Evolutionary conservation across 2,888 invertebrate genomes (phyloP).

Genomic region (Notodonta ziczac): DNA sequence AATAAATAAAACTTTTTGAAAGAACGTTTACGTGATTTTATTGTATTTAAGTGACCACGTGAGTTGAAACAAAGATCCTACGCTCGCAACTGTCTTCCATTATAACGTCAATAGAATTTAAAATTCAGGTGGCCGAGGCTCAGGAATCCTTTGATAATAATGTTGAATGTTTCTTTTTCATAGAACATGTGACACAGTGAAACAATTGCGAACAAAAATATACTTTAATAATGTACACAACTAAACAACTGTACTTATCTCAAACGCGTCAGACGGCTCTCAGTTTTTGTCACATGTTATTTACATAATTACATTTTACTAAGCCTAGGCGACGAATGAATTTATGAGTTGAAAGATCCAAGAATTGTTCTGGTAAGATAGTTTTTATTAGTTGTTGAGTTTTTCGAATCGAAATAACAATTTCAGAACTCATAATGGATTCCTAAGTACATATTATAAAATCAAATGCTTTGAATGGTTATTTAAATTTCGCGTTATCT

Average conservation of each 20-base stretch:
- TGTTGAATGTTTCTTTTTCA: not conserved
- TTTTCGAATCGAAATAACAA: too few species aligned
- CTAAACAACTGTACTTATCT: constrained; percentile 49
- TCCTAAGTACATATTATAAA: too few species aligned
- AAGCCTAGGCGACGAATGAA: constrained; percentile 6
- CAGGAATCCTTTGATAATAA: not conserved
- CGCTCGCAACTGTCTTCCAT: not conserved
- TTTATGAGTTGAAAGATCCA: constrained; percentile 3
- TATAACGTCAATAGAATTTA: constrained; percentile 1
- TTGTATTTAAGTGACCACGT: too few species aligned
- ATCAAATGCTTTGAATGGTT: too few species aligned
- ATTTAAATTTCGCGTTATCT: too few species aligned
- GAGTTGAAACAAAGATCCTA: not conserved
- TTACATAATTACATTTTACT: constrained; percentile 34
- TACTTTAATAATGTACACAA: constrained; percentile 33
- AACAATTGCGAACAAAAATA: constrained; percentile 33
- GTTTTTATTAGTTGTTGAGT: not conserved
- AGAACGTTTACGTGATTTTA: too few species aligned
- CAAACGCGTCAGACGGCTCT: constrained; percentile 38
- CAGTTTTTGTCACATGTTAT: constrained; percentile 57
- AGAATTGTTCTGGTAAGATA: not conserved
- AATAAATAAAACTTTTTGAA: too few species aligned
- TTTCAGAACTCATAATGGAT: too few species aligned
- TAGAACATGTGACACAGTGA: constrained; percentile 19
- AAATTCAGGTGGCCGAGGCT: not conserved